phyloP scores from a whole-genome alignment of 1,140 invertebrate genomes.

The Sitophilus oryzae region DNA sequence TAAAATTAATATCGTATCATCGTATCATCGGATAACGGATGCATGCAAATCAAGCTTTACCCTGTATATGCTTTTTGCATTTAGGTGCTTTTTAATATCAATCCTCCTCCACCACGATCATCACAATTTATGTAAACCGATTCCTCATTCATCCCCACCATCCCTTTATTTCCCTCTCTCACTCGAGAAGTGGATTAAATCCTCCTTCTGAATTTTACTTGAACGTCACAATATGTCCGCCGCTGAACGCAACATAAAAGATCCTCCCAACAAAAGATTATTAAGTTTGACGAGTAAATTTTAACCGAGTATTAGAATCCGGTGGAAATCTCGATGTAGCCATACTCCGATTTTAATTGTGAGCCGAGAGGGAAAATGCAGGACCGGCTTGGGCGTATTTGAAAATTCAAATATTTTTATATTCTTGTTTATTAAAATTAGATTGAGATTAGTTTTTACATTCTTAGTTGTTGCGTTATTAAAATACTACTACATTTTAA shows the following conservation, averaged over 20 bases:
- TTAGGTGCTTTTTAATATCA: background rate
- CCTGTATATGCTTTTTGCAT: background rate
- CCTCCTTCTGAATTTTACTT: conserved; percentile 14
- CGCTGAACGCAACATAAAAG: conserved; percentile 24
- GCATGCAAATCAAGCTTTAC: no score
- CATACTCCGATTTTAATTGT: background rate
- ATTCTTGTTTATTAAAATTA: no score
- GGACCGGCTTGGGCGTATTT: no score
- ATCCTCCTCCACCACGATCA: background rate
- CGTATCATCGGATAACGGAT: no score
- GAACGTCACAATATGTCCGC: conserved; percentile 16
- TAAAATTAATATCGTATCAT: no score
- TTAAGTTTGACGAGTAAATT: conserved; percentile 29
- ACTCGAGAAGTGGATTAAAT: conserved; percentile 13
- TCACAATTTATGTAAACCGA: no score
- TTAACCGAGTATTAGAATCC: conserved; percentile 19
- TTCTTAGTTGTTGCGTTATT: no score
- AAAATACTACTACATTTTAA: no score
- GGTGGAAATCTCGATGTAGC: conserved; percentile 9
- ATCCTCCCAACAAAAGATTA: conserved; percentile 26
- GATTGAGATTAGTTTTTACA: no score
- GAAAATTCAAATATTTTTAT: no score
- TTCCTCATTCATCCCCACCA: no score
- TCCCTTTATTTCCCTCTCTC: background rate
- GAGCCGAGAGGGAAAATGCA: background rate